Percentiles rank a stretch among this genome's conserved stretches.
Evolutionary conservation across 2,888 invertebrate genomes (phyloP).

Genomic region (Troides aeacus): DNA sequence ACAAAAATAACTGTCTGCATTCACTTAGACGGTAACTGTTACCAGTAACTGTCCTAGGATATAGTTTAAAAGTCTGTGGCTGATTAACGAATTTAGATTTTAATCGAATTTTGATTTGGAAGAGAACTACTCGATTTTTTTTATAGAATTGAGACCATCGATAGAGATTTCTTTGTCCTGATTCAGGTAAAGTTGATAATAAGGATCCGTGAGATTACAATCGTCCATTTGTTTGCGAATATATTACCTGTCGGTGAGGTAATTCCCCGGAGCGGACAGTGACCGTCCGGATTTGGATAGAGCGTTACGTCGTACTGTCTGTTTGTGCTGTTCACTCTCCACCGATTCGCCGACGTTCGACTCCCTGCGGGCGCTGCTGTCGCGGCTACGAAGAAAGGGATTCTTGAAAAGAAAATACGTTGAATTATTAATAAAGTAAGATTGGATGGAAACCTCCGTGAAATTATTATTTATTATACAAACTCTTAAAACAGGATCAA

Average conservation of each 20-base stretch:
- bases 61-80: too few species aligned
- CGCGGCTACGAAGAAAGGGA: constrained; percentile 71
- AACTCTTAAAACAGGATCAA: too few species aligned
- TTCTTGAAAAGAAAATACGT: constrained; percentile 49
- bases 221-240: not conserved
- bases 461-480: too few species aligned
- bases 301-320: constrained; percentile 27
- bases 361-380: constrained; percentile 63
- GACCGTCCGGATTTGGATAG: constrained; percentile 66
- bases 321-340: constrained; percentile 36
- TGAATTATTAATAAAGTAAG: not conserved
- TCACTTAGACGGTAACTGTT: not conserved
- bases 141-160: too few species aligned
- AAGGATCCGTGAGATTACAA: not conserved
- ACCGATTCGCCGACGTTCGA: constrained; percentile 41
- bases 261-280: constrained; percentile 70
- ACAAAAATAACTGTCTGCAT: too few species aligned
- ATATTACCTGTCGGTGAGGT: constrained; percentile 62
- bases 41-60: not conserved
- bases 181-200: not conserved
- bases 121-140: too few species aligned
- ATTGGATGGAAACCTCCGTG: too few species aligned
- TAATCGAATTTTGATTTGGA: too few species aligned
- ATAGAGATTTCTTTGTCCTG: not conserved
- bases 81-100: too few species aligned